Evolutionary conservation across 1,140 invertebrate species (phyloP).

Genomic region (Manduca sexta): DNA sequence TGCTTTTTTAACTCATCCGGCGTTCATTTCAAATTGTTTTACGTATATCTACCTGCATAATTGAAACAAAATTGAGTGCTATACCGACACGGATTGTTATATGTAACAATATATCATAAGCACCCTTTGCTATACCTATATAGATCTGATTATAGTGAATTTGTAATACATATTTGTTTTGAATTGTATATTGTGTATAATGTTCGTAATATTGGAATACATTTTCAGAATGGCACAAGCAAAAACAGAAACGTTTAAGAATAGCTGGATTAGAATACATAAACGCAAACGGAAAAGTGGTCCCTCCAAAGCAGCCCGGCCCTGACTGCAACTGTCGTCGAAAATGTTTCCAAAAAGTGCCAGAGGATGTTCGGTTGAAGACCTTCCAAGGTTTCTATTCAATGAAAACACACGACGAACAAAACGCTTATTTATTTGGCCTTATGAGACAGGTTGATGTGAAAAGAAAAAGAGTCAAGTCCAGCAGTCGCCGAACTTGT

Average conservation of each 20-base stretch:
- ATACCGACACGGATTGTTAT: no score
- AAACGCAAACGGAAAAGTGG: slow-evolving; percentile 74
- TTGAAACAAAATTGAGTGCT: no score
- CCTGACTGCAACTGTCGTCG: slow-evolving; percentile 73
- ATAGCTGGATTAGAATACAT: slow-evolving; percentile 73
- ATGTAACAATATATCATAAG: no score
- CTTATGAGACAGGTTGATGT: slow-evolving; percentile 74
- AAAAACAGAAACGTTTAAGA: slow-evolving; percentile 73
- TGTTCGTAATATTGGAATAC: no score
- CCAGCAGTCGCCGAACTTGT: slow-evolving; percentile 71
- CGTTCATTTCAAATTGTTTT: slow-evolving; percentile 4
- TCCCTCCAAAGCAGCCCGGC: slow-evolving; percentile 70
- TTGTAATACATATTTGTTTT: no score
- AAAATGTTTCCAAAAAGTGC: slow-evolving; percentile 71
- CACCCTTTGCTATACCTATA: background rate
- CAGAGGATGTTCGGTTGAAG: slow-evolving; percentile 65
- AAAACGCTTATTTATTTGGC: slow-evolving; percentile 76
- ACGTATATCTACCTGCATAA: background rate
- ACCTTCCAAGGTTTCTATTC: slow-evolving; percentile 75
- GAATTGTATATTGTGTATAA: no score
- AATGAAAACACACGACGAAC: slow-evolving; percentile 75
- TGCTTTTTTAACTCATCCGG: slow-evolving; percentile 50
- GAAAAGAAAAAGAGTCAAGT: slow-evolving; percentile 72
- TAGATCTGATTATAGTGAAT: no score
- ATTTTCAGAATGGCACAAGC: slow-evolving; percentile 75